These are phyloP conservation scores for Synergus itoensis DNA, from an alignment of 2,888 invertebrate genomes.

Conservation along the genomic window DNA sequence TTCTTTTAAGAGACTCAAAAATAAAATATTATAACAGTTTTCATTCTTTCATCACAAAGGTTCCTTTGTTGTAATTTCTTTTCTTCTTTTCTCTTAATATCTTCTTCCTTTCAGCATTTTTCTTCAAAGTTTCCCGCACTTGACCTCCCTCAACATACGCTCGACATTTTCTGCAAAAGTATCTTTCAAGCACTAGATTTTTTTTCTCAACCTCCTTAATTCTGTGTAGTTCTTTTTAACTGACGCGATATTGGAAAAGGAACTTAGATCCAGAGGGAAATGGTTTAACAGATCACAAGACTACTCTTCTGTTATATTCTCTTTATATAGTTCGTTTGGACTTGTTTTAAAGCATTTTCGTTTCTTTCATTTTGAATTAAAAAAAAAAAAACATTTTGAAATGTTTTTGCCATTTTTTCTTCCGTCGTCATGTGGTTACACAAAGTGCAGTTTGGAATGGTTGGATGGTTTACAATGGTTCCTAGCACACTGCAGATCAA, in stretches of 20 bases:
- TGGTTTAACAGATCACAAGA: not conserved
- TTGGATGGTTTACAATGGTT: constrained; percentile 58
- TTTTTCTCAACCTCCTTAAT: too few species aligned
- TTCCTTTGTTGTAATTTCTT: not conserved
- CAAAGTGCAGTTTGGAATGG: constrained; percentile 55
- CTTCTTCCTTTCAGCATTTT: constrained; percentile 7
- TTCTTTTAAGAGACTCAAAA: not conserved
- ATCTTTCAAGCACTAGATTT: not conserved
- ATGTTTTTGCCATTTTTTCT: not conserved
- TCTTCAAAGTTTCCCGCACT: constrained; percentile 2
- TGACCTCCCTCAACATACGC: constrained; percentile 1
- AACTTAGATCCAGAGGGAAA: not conserved
- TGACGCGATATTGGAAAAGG: not conserved
- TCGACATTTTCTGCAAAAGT: not conserved
- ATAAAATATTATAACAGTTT: not conserved
- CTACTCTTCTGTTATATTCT: not conserved
- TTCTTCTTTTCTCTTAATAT: not conserved
- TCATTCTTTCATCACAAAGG: not conserved
- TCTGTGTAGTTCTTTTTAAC: not conserved
- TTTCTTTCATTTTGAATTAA: not conserved
- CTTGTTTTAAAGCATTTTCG: too few species aligned
- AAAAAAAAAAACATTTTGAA: not conserved
- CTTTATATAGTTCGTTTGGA: not conserved
- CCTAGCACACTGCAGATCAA: constrained; percentile 64
- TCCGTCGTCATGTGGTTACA: constrained; percentile 52